phyloP scores from a whole-genome alignment of 2,113 vertebrate species.

The Sciurus niger region DNA sequence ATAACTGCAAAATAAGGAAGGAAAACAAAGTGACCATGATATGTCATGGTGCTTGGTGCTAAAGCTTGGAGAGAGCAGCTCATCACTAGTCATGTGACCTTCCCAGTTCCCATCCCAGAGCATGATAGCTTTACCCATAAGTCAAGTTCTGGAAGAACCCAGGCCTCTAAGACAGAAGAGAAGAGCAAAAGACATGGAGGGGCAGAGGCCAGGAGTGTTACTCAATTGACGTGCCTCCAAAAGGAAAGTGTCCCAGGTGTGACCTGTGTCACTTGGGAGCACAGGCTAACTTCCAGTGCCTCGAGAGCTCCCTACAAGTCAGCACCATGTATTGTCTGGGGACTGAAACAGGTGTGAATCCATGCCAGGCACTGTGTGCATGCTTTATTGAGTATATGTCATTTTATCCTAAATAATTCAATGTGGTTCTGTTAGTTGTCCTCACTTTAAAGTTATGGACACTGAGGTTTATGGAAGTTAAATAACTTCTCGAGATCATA shows the following conservation, averaged over 20 bases:
- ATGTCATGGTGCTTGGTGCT: neutral
- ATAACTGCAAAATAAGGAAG: neutral
- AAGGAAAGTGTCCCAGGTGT: neutral
- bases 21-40: neutral
- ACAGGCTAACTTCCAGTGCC: accelerated
- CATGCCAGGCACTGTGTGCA: neutral
- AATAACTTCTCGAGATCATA: neutral
- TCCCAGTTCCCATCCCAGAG: neutral
- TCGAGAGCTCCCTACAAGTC: neutral
- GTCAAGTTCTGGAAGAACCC: neutral
- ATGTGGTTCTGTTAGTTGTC: neutral
- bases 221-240: neutral
- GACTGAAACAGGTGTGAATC: neutral
- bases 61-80: neutral
- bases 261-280: neutral
- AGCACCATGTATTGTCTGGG: neutral
- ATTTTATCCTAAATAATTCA: neutral
- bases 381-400: neutral
- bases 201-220: neutral
- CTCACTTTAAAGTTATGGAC: neutral
- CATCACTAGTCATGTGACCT: neutral
- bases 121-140: neutral
- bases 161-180: neutral
- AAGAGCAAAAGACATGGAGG: neutral
- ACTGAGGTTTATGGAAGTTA: neutral